A percentile compares a stretch with the other conserved stretches of the same genome.
phyloP scores from a whole-genome alignment of 35 echinoderm and acorn worm genomes.

The Ophioderma brevispina region DNA sequence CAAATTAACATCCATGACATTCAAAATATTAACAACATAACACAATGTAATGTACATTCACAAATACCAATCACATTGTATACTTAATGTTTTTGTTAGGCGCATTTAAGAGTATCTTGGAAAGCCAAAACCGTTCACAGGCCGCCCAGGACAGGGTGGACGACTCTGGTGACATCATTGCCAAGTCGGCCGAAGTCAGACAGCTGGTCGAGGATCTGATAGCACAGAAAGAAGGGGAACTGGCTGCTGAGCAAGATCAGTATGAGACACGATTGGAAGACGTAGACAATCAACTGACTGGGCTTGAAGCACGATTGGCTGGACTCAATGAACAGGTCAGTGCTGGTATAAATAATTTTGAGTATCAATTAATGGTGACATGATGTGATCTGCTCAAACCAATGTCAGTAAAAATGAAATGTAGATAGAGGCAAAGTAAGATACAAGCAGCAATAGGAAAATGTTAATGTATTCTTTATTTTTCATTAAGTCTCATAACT shows the following conservation, averaged over 20 bases:
- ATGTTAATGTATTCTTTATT: no score
- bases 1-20: no score
- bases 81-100: conserved; percentile 29
- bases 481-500: no score
- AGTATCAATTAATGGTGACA: no score
- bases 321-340: conserved; percentile 83
- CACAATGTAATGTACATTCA: no score
- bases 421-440: no score
- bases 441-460: no score
- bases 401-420: no score
- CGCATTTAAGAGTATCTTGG: conserved; percentile 83
- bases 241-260: conserved; percentile 47
- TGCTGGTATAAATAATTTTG: no score
- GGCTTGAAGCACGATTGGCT: conserved; percentile 64
- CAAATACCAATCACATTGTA: no score
- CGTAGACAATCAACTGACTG: conserved; percentile 84
- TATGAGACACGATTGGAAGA: conserved; percentile 66
- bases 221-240: conserved; percentile 41
- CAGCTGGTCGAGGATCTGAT: conserved; percentile 76
- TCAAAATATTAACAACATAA: no score
- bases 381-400: no score
- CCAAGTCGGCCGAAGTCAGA: conserved; percentile 60
- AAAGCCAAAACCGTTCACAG: conserved; percentile 74
- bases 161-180: conserved; percentile 42
- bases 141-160: conserved; percentile 62